Base-by-base conservation (phyloP, 2,797 vertebrate genomes). In the Poeciliopsis paucimaculata region DNA sequence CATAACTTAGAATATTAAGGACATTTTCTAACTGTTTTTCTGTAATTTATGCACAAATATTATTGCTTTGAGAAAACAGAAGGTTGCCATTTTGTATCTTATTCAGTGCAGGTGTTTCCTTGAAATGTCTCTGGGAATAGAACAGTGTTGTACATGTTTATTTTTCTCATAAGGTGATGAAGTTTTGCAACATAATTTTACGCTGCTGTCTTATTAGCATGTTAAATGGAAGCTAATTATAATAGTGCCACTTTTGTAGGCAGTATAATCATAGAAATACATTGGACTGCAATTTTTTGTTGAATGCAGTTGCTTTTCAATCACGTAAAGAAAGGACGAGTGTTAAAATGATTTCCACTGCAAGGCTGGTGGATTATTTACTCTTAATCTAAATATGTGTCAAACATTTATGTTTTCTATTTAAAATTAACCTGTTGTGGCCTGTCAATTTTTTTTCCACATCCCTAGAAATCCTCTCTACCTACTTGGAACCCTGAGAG, bases 151-250 rank as follows among this genome's bases (percentile, higher is more conserved):
- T 49, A 3, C 3, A 28, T 80, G 23, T 55, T 81, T 72, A 28
- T 45, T 55, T 72, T 85, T 60, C n/a, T 79, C 26, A 0, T 60
- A 18, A 15, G 12, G 5, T 51, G 72, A 81, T 26, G 41, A 45
- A 64, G 73, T 16, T 72, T 73, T 82, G 62, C n/a, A 53, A 81
- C 72, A 78, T 74, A 46, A 18, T 77, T 71, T 73, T 53, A 81
- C 43, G 75, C 45, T 71, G 36, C 62, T 18, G 36, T 34, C 7
- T 16, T 39, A 55, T 55, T 75, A 20, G 41, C n/a, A 20, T 26
- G 18, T 55, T 43, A 5, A 60, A 64, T 18, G 39, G 26, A 43
- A 72, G 20, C 20, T 72, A 49, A 73, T 72, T 18, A 55, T 41
- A 39, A 55, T 73, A 76, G 57, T 57, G 26, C 66, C 39, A 3